Base-by-base conservation (phyloP, 2,888 invertebrate species). In the Zygothrica quintamaculata region DNA sequence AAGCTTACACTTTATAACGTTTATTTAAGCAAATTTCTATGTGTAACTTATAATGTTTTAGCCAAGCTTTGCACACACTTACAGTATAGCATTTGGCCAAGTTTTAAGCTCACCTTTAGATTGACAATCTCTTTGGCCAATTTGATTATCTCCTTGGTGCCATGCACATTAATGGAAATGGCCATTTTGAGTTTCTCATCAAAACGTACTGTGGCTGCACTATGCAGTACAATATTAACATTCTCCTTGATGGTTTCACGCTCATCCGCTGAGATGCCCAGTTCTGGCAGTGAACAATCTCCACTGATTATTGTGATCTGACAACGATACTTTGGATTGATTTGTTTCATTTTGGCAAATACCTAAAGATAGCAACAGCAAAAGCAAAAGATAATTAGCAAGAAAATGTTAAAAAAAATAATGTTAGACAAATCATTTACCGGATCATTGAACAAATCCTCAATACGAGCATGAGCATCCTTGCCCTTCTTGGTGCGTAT, bases 161-260 rank as follows among this genome's bases (percentile, higher is more conserved):
- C 95, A 26, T 92, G 90, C 2, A 96, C 93, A 91, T 96, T 96
- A 90, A 95, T 94, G 74, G 93, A 93, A 47, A 95, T 92, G 1
- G 96, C 94, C 50, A 93, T 90, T 91, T 93, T 93, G n/a, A 96
- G 91, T 47, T 93, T 93, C 88, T 96, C 96, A 89, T 95, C 95
- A 85, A 96, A 96, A 3, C 91, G 86, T 5, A 99, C 96, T 0
- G 98, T 98, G 1, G 98, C 99, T 0, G 98, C 98, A 8, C 96
- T 96, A 88, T 99, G 98, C 90, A 99, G 96, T 1, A 94, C 92
- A 72, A 95, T 92, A 81, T 94, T 92, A 15, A 90, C 89, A 60
- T 90, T 90, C 58, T 91, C 88, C 65, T 81, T 85, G 26, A 92
- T 77, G n/a, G 88, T 74, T 47, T 88, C 88, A 16, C 91, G 88